These are phyloP conservation scores for Nasonia oneida DNA, from an alignment of 2,888 invertebrate species.

Conservation along the genomic window DNA sequence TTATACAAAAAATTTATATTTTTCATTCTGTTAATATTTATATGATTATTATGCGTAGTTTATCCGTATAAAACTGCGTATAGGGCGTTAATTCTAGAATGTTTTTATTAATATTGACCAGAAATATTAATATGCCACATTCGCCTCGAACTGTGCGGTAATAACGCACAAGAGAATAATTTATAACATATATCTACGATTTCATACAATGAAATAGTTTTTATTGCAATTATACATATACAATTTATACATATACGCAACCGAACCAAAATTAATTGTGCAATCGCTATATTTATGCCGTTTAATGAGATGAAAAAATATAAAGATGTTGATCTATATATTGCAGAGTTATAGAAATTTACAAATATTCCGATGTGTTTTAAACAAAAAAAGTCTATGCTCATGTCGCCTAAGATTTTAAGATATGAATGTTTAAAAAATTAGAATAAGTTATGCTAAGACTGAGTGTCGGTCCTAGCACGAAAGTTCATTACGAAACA, in stretches of 20 bases:
- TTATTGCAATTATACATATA: not conserved
- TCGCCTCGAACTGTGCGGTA: not conserved
- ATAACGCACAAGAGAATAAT: not conserved
- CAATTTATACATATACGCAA: not conserved
- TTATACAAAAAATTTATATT: slow-evolving; percentile 5
- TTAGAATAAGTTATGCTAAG: not conserved
- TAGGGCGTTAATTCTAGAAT: not conserved
- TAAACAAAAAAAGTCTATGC: not conserved
- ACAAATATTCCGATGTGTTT: slow-evolving; percentile 7
- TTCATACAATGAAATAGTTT: slow-evolving; percentile 23
- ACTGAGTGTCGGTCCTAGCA: not conserved
- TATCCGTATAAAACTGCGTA: not conserved
- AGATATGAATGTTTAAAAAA: not conserved
- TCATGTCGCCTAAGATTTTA: not conserved
- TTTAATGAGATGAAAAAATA: not conserved
- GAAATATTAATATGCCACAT: not conserved
- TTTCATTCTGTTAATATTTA: slow-evolving; percentile 26
- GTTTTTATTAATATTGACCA: not conserved
- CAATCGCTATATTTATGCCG: not conserved
- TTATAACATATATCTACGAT: not conserved
- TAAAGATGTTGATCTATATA: not conserved
- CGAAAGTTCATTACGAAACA: not conserved
- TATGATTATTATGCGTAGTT: slow-evolving; percentile 3
- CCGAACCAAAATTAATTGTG: slow-evolving; percentile 2
- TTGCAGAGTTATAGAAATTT: not conserved